These are phyloP conservation scores for Microplitis demolitor DNA, from an alignment of 1,140 invertebrate genomes.

Conservation along the genomic window DNA sequence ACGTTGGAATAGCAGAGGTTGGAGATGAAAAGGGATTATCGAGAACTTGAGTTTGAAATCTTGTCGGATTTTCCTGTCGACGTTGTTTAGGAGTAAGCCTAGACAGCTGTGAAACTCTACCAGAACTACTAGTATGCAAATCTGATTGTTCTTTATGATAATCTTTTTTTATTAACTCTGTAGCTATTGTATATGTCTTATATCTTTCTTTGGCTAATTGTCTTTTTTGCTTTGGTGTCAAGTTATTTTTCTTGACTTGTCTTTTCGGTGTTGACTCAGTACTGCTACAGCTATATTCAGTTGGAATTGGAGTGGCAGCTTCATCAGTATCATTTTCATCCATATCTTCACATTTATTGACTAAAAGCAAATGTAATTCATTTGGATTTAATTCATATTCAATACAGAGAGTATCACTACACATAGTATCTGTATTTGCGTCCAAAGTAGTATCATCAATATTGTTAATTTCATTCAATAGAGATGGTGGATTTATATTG, in stretches of 20 bases:
- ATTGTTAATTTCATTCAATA: slow-evolving; percentile 68
- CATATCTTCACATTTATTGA: slow-evolving; percentile 40
- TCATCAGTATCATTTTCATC: slow-evolving; percentile 59
- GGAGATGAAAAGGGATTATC: slow-evolving; percentile 42
- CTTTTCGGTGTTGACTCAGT: slow-evolving; percentile 75
- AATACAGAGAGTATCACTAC: slow-evolving; percentile 61
- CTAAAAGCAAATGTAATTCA: slow-evolving; percentile 11
- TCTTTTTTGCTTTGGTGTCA: slow-evolving; percentile 78
- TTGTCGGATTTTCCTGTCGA: slow-evolving; percentile 68
- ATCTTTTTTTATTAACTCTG: slow-evolving; percentile 58
- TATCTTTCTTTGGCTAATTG: slow-evolving; percentile 75
- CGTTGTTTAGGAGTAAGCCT: slow-evolving; percentile 71
- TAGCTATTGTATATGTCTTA: slow-evolving; percentile 77
- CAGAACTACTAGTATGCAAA: neutral
- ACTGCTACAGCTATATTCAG: slow-evolving; percentile 67
- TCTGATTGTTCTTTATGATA: slow-evolving; percentile 34
- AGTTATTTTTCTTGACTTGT: slow-evolving; percentile 54
- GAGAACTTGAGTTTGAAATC: slow-evolving; percentile 74
- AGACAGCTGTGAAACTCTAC: slow-evolving; percentile 15
- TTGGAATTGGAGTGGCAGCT: slow-evolving; percentile 61
- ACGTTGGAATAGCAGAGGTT: slow-evolving; percentile 56
- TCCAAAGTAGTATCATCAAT: slow-evolving; percentile 68
- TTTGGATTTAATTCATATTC: slow-evolving; percentile 55
- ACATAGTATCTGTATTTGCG: slow-evolving; percentile 65
- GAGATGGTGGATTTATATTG: slow-evolving; percentile 68